Evolutionary conservation across 1,140 invertebrate species (phyloP).

Genomic region (Drosophila azteca): DNA sequence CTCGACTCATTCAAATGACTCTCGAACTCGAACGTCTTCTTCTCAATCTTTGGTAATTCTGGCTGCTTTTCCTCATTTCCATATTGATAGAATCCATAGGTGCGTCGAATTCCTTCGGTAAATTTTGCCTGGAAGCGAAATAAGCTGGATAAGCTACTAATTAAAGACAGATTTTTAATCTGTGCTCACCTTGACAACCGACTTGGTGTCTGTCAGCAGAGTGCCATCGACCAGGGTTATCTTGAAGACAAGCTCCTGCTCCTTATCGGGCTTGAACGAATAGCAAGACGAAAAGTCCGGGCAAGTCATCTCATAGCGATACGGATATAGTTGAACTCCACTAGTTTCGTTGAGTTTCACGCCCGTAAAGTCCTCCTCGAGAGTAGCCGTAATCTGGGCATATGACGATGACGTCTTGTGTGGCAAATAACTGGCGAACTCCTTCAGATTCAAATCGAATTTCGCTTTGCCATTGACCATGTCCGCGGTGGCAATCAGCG

Average conservation of each 20-base stretch:
- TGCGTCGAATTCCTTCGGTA: slow-evolving; percentile 84
- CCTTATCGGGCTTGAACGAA: slow-evolving; percentile 94
- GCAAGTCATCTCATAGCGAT: slow-evolving; percentile 93
- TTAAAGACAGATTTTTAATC: background rate
- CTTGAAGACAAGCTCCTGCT: slow-evolving; percentile 86
- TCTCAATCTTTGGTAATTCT: slow-evolving; percentile 53
- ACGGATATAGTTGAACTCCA: slow-evolving; percentile 90
- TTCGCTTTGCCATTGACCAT: slow-evolving; percentile 89
- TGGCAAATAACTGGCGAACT: slow-evolving; percentile 85
- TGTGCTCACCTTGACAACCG: slow-evolving; percentile 86
- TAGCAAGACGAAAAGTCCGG: slow-evolving; percentile 89
- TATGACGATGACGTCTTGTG: slow-evolving; percentile 80
- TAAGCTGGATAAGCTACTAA: background rate
- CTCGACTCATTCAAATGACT: slow-evolving; percentile 67
- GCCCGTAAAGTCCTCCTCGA: slow-evolving; percentile 91
- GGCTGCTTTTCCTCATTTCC: slow-evolving; percentile 22
- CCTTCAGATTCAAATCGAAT: slow-evolving; percentile 88
- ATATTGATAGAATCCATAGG: slow-evolving; percentile 35
- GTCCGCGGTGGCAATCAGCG: slow-evolving; percentile 85
- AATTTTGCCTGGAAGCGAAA: slow-evolving; percentile 84
- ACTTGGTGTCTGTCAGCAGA: slow-evolving; percentile 62
- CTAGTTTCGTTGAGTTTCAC: slow-evolving; percentile 90
- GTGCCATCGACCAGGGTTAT: slow-evolving; percentile 64
- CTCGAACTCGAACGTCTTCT: slow-evolving; percentile 50
- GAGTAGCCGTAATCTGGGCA: slow-evolving; percentile 87